Base-by-base conservation (phyloP, 2,113 vertebrate species). In the Nanorana parkeri region DNA sequence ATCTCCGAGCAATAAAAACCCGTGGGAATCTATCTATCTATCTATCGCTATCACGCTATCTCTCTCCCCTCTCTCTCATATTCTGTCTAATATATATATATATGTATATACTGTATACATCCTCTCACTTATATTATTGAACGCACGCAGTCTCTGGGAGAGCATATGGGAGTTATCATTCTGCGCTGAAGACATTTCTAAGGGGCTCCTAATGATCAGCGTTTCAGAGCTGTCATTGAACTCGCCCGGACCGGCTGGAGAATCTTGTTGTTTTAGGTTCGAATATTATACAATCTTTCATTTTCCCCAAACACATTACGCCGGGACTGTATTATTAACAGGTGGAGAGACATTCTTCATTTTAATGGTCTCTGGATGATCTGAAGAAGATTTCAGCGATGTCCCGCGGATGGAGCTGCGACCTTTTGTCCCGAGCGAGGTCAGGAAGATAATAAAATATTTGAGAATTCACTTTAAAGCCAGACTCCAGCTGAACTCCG, bases 181-280 rank as follows among this genome's bases (percentile, higher is more conserved):
- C 28, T 68, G 36, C 54, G 60, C 23, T 19, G 68, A 71, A 68
- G 68, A 64, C 56, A 54, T 67, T 64, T 41, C 17, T 32, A 24
- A 68, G 5, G 17, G 17, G 28, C 26, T 17, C 1, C 41, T 68
- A 78, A 78, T 78, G 36, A 68, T 79, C 65, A 23, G 26, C 36
- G 77, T 78, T 68, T 58, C 64, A 56, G 67, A 51, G 67, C 56
- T 41, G 65, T 24, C 66, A 56, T 28, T 20, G 17, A 16, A 68
- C 19, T 68, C n/a, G n/a, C n/a, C n/a, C n/a, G n/a, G n/a, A n/a
- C 19, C 60, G n/a, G 29, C 21, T 58, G 52, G 54, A 47, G 65
- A 68, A 68, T 74, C 36, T 1, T 74, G 72, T 74, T 74, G 54
- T 58, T 60, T 58, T 79, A 68, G 77, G 41, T 78, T 78, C 77